phyloP scores from a whole-genome alignment of 2,888 invertebrate species.

The Cryptocephalus primarius region DNA sequence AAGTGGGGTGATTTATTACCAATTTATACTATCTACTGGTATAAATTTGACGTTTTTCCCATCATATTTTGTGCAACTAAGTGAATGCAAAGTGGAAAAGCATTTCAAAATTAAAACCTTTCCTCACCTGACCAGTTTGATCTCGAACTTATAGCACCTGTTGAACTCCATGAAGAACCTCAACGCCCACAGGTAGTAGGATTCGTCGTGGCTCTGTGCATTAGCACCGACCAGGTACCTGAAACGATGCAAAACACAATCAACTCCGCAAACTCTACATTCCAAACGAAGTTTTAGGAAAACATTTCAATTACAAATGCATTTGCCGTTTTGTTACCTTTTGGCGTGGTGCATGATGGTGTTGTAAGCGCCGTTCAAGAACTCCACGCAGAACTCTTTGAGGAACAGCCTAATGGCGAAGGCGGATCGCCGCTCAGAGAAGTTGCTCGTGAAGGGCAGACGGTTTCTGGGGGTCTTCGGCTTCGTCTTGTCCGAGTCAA shows the following conservation, averaged over 20 bases:
- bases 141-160: conserved; percentile 73
- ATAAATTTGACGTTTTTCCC: too few species aligned
- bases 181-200: conserved; percentile 88
- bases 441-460: conserved; percentile 51
- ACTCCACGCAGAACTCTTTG: conserved; percentile 90
- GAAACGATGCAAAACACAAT: too few species aligned
- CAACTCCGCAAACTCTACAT: too few species aligned
- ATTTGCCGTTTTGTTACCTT: too few species aligned
- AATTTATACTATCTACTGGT: too few species aligned
- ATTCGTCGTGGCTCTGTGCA: conserved; percentile 77
- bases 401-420: conserved; percentile 81
- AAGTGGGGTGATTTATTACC: too few species aligned
- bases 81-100: too few species aligned
- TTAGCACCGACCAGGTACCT: conserved; percentile 48
- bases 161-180: conserved; percentile 98
- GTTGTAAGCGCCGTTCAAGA: conserved; percentile 88
- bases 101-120: too few species aligned
- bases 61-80: too few species aligned
- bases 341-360: conserved; percentile 81
- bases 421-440: conserved; percentile 67
- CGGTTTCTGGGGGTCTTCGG: conserved; percentile 68
- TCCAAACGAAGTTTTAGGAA: too few species aligned
- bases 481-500: conserved; percentile 62
- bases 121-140: conserved; percentile 76
- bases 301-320: too few species aligned